Percentiles rank a stretch among this genome's conserved stretches.
These are phyloP conservation scores for Pogonocherus hispidulus DNA, from an alignment of 2,888 invertebrate genomes.

Conservation along the genomic window DNA sequence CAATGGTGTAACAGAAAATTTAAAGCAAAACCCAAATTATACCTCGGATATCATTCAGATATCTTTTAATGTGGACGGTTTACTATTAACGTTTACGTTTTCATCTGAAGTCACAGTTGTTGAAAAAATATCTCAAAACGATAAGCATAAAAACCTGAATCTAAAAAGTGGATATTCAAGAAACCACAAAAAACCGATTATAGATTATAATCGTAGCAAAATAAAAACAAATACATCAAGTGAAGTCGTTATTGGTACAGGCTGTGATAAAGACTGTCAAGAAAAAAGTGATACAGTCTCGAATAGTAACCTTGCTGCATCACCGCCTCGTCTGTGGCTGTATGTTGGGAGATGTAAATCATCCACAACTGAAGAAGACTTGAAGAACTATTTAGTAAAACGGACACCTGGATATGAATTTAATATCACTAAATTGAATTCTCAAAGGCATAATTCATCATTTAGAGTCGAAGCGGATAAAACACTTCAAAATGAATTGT, in stretches of 20 bases:
- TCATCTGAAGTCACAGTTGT: too few species aligned
- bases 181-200: too few species aligned
- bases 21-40: conserved; percentile 1
- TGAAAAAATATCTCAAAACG: too few species aligned
- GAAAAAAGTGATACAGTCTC: too few species aligned
- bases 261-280: too few species aligned
- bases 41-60: conserved; percentile 12
- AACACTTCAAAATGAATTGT: neutral
- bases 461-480: neutral
- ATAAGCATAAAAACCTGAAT: too few species aligned
- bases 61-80: conserved; percentile 39
- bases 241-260: too few species aligned
- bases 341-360: neutral
- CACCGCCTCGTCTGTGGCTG: neutral
- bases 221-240: too few species aligned
- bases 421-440: neutral
- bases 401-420: neutral
- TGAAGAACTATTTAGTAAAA: neutral
- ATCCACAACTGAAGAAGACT: neutral
- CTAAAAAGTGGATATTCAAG: too few species aligned
- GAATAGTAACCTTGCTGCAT: neutral
- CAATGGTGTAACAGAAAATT: too few species aligned
- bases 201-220: too few species aligned
- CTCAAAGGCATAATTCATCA: neutral
- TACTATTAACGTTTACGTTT: conserved; percentile 26